phyloP scores from a whole-genome alignment of 2,888 invertebrate species.

The Calameuta idolon region DNA sequence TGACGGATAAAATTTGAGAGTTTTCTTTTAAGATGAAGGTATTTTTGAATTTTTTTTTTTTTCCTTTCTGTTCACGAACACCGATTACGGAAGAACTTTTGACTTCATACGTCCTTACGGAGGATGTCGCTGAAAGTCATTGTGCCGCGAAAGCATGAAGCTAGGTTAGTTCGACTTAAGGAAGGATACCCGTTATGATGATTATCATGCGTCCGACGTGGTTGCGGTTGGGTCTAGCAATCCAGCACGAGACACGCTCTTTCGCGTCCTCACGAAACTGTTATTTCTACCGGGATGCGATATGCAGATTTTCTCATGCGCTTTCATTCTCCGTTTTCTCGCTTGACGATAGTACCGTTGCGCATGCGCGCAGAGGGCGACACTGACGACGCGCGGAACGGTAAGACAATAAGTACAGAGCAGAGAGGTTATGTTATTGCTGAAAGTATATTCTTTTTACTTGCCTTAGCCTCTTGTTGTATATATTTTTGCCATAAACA shows the following conservation, averaged over 20 bases:
- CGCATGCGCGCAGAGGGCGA: background rate
- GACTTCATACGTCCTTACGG: background rate
- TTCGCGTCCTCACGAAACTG: background rate
- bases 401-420: background rate
- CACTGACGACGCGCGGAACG: background rate
- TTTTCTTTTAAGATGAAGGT: background rate
- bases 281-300: background rate
- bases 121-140: background rate
- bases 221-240: slow-evolving; percentile 21
- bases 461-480: background rate
- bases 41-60: too few species aligned
- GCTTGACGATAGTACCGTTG: background rate
- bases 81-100: background rate
- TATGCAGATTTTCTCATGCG: background rate
- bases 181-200: slow-evolving; percentile 55
- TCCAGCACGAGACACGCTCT: background rate
- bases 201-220: slow-evolving; percentile 50
- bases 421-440: background rate
- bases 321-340: background rate
- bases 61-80: too few species aligned
- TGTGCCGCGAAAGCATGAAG: slow-evolving; percentile 34
- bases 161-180: slow-evolving; percentile 31
- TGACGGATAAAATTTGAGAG: background rate
- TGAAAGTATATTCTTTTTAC: background rate
- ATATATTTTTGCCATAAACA: background rate